phyloP scores from a whole-genome alignment of 2,797 vertebrate species.

The Helostoma temminkii region DNA sequence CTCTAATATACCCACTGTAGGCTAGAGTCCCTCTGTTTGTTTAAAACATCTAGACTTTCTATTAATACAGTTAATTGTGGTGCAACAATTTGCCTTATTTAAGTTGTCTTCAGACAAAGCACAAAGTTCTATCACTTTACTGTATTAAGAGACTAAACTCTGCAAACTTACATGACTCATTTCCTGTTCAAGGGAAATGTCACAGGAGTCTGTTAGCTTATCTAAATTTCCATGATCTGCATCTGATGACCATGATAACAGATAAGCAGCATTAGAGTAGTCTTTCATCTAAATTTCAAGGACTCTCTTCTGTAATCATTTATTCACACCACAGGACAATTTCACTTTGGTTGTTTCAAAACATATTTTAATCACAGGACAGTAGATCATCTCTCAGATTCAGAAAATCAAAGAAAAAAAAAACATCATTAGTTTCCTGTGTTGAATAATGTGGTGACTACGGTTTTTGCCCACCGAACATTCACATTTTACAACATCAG shows the following conservation, averaged over 20 bases:
- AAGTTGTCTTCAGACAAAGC: neutral
- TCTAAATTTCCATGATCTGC: neutral
- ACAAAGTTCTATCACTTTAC: neutral
- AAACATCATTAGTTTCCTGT: constrained; percentile 1
- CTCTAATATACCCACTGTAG: neutral
- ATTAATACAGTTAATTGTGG: neutral
- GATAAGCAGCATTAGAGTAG: neutral
- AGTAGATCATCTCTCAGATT: neutral
- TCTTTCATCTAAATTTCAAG: constrained; percentile 11
- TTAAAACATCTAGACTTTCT: neutral
- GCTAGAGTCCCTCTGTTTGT: neutral
- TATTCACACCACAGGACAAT: neutral
- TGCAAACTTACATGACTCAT: neutral
- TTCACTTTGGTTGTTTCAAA: constrained; percentile 12
- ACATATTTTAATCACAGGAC: constrained; percentile 3
- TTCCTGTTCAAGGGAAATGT: neutral
- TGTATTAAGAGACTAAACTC: neutral
- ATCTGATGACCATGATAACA: constrained; percentile 24
- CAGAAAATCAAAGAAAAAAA: neutral
- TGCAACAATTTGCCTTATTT: neutral
- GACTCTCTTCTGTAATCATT: neutral
- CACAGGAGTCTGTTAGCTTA: neutral
- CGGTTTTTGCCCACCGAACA: constrained; percentile 28
- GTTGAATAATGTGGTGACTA: constrained; percentile 23
- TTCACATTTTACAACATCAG: constrained; percentile 43